Evolutionary conservation across 1,140 invertebrate genomes (phyloP), one percentile per base, ranked within the genome.

Genomic region (Caenorhabditis latens): DNA sequence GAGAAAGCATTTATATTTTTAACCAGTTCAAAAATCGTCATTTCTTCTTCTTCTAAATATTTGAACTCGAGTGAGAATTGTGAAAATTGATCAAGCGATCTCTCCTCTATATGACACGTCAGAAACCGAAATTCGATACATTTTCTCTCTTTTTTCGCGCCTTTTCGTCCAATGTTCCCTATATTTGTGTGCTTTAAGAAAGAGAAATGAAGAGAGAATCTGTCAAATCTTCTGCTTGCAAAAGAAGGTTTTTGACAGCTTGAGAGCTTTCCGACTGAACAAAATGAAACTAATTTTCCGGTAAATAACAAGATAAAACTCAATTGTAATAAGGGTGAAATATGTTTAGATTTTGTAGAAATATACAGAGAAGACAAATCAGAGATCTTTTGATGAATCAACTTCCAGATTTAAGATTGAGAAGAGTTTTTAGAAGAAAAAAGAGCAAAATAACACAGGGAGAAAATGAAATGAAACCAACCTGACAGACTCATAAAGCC

Each of bases 171-270:
- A 50, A n/a, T 79, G 43, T 79, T 79, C 71, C 71, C 19, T 50
- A 50, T 79, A 46, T 79, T 79, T 79, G 71, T 53, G 71, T 79
- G 71, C 65, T 46, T 71, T 11, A 14, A 79, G 53, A 79, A 50
- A n/a, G 53, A 46, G 32, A 32, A 32, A 32, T 32, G 19, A 40
- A 79, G 21, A 79, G 42, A 50, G 71, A 50, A n/a, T 42, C 71
- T 79, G 71, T 79, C 71, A 79, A 79, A 79, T 79, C 71, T 50
- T 79, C 71, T 63, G 61, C n/a, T 32, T 79, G 43, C n/a, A n/a
- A 48, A 79, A 79, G 46, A 79, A 50, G 46, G 46, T 79, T 79
- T 79, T 79, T 79, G 71, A 79, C 71, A 79, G 71, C 43, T 79
- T 14, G 53, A 42, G 50, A 53, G 50, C 50, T 16, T 53, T 53